Evolutionary conservation across 2,888 invertebrate species (phyloP).

Genomic region (Ganaspis brasiliensis): DNA sequence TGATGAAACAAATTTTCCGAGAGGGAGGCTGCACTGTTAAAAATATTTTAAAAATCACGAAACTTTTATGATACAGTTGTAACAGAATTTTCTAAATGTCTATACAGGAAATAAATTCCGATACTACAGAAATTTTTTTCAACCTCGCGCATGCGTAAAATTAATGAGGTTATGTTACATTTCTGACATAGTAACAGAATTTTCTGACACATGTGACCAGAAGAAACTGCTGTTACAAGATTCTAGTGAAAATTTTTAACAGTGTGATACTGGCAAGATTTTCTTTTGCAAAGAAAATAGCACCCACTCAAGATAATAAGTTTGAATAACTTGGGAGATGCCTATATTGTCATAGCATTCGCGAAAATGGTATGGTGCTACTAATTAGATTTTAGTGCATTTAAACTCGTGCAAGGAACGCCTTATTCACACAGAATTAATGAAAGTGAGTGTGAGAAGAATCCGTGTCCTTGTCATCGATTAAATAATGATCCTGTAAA

Average conservation of each 20-base stretch:
- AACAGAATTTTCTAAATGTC: no score
- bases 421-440: slow-evolving; percentile 17
- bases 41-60: no score
- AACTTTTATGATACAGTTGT: no score
- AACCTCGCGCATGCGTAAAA: no score
- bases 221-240: no score
- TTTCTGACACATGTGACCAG: no score
- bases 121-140: no score
- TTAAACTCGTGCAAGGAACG: slow-evolving; percentile 7
- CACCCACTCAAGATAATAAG: slow-evolving; percentile 33
- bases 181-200: no score
- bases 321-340: slow-evolving; percentile 31
- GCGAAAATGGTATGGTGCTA: slow-evolving; percentile 36
- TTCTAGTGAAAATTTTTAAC: no score
- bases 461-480: slow-evolving; percentile 35
- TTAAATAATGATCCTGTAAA: slow-evolving; percentile 44
- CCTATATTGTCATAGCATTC: slow-evolving; percentile 15
- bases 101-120: no score
- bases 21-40: no score
- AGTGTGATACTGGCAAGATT: not conserved
- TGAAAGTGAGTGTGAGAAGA: slow-evolving; percentile 20
- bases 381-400: slow-evolving; percentile 40
- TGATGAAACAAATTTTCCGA: not conserved
- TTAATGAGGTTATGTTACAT: no score
- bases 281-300: slow-evolving; percentile 22